phyloP scores from a whole-genome alignment of 1,140 invertebrate species.

The Eupristina koningsbergeri region DNA sequence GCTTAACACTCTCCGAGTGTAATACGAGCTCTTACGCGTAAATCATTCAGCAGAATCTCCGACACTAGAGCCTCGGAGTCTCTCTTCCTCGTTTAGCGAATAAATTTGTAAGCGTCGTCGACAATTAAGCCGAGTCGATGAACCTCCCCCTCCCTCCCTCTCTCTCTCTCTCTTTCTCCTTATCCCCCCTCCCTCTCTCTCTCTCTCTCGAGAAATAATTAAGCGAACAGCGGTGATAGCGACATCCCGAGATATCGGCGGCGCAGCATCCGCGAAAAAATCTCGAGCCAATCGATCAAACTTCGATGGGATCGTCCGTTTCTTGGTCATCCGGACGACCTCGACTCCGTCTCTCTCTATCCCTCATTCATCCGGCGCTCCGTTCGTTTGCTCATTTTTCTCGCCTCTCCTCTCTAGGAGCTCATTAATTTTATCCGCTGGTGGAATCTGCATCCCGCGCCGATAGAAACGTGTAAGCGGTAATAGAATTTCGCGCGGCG shows the following conservation, averaged over 20 bases:
- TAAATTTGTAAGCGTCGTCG: constrained; percentile 41
- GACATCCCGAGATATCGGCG: too few relatives aligned
- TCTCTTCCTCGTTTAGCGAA: constrained; percentile 9
- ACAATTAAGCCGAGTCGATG: constrained; percentile 26
- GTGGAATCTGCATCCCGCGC: constrained; percentile 24
- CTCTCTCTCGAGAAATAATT: constrained; percentile 30
- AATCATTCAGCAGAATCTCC: constrained; percentile 28
- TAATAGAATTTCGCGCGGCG: constrained; percentile 40
- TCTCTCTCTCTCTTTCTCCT: not conserved
- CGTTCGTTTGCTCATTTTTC: not conserved
- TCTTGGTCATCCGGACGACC: constrained; percentile 27
- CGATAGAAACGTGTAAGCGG: constrained; percentile 31
- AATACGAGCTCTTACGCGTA: not conserved
- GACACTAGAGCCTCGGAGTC: not conserved
- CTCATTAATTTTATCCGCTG: constrained; percentile 50
- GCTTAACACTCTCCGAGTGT: not conserved
- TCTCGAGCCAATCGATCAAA: constrained; percentile 28
- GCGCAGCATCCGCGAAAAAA: not conserved
- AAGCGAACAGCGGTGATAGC: constrained; percentile 27
- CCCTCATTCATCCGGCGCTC: not conserved
- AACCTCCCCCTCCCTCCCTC: not conserved
- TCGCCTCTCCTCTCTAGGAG: constrained; percentile 16
- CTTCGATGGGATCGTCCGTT: constrained; percentile 19
- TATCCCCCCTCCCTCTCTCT: not conserved
- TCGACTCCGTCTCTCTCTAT: not conserved